Evolutionary conservation across 2,113 vertebrate species (phyloP).

Genomic region (Pedionomus torquatus): DNA sequence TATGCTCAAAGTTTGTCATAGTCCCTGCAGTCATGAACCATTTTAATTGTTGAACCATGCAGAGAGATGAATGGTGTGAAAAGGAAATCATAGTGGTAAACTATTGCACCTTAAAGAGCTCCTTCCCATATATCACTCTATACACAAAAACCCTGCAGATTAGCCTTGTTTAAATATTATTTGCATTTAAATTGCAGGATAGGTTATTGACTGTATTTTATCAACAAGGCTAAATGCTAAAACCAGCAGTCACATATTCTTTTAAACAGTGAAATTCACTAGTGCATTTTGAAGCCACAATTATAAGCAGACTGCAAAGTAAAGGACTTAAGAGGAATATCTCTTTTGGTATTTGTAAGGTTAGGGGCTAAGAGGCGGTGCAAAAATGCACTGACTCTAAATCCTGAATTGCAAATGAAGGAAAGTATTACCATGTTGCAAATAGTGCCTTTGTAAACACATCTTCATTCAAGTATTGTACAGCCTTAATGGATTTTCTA

Average conservation of each 20-base stretch:
- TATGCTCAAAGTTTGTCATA: conserved; percentile 8
- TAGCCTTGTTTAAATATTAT: conserved; percentile 76
- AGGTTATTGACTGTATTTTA: conserved; percentile 42
- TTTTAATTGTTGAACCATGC: conserved; percentile 65
- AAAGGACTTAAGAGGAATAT: conserved; percentile 5
- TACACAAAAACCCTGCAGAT: conserved; percentile 63
- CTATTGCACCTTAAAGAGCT: conserved; percentile 37
- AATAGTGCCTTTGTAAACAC: conserved; percentile 23
- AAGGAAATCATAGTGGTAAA: conserved; percentile 35
- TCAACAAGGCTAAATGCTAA: conserved; percentile 50
- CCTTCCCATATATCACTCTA: conserved; percentile 58
- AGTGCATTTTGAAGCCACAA: background rate
- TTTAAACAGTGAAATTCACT: background rate
- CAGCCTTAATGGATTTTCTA: conserved; percentile 62
- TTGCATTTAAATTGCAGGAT: conserved; percentile 74
- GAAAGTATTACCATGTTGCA: background rate
- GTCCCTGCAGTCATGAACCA: conserved; percentile 23
- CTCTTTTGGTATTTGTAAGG: background rate
- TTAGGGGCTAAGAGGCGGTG: background rate
- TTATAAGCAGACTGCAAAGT: background rate
- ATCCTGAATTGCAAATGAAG: background rate
- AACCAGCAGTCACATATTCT: conserved; percentile 46
- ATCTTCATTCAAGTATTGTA: conserved; percentile 41
- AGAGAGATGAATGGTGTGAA: conserved; percentile 58
- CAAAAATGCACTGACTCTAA: background rate